Evolutionary conservation across 2,888 invertebrate genomes (phyloP).

Genomic region (Cephus runcator): DNA sequence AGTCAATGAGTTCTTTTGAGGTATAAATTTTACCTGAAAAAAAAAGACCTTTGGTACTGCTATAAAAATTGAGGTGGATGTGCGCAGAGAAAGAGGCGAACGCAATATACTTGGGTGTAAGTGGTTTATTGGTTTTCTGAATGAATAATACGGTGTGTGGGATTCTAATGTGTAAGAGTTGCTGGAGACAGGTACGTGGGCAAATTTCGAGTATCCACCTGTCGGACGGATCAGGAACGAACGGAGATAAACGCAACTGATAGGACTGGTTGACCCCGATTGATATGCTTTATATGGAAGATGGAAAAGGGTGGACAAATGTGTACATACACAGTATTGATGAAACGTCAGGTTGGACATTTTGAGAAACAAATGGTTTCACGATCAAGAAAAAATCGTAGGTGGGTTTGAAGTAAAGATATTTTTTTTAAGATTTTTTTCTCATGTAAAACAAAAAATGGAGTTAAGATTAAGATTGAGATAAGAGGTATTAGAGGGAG

Average conservation of each 20-base stretch:
- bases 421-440: neutral
- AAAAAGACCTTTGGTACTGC: neutral
- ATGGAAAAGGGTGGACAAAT: neutral
- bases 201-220: neutral
- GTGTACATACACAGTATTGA: too few species aligned
- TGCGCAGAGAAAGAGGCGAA: neutral
- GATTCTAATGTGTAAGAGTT: neutral
- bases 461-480: too few species aligned
- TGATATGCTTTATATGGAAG: neutral
- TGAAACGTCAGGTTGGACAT: too few species aligned
- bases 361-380: too few species aligned
- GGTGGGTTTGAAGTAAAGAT: neutral
- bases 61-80: neutral
- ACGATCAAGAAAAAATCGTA: too few species aligned
- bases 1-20: neutral
- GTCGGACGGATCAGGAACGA: neutral
- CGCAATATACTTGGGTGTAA: neutral
- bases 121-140: neutral
- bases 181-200: neutral
- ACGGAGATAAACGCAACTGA: neutral
- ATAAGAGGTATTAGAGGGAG: too few species aligned
- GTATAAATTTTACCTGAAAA: neutral
- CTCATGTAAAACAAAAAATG: neutral
- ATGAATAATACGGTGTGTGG: neutral
- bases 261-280: neutral